These are phyloP conservation scores for Cygnus atratus DNA, from an alignment of 2,113 vertebrate species.

Conservation along the genomic window DNA sequence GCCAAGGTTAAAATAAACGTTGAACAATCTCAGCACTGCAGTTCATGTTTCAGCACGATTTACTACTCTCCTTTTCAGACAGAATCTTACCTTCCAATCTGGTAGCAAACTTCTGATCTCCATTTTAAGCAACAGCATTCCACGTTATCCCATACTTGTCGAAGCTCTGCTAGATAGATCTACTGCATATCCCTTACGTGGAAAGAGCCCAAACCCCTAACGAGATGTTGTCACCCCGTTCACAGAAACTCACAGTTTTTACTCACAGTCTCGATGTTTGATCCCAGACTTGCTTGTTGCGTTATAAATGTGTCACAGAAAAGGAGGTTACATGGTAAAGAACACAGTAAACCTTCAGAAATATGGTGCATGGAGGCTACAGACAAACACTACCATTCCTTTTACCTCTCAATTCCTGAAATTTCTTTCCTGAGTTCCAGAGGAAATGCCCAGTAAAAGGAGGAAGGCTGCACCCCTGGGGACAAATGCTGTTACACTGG, in stretches of 20 bases:
- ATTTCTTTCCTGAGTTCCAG: background rate
- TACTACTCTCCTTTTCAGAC: background rate
- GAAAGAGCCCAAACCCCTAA: background rate
- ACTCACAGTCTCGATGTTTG: background rate
- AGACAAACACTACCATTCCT: background rate
- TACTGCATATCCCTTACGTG: background rate
- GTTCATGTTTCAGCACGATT: background rate
- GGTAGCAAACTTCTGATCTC: background rate
- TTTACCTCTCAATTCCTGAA: background rate
- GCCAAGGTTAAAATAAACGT: background rate
- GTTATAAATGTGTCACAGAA: background rate
- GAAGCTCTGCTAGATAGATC: background rate
- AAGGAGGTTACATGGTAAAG: background rate
- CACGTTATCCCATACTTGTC: background rate
- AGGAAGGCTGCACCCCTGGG: background rate
- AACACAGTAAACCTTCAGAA: background rate
- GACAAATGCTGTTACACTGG: background rate
- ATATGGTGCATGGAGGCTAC: accelerated
- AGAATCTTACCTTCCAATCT: background rate
- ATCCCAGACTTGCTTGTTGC: background rate
- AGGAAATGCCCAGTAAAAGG: background rate
- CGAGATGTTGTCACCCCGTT: background rate
- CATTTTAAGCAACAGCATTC: background rate
- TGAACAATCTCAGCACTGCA: background rate
- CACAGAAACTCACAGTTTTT: background rate